phyloP scores from a whole-genome alignment of 2,888 invertebrate species.

The Eilema caniola region DNA sequence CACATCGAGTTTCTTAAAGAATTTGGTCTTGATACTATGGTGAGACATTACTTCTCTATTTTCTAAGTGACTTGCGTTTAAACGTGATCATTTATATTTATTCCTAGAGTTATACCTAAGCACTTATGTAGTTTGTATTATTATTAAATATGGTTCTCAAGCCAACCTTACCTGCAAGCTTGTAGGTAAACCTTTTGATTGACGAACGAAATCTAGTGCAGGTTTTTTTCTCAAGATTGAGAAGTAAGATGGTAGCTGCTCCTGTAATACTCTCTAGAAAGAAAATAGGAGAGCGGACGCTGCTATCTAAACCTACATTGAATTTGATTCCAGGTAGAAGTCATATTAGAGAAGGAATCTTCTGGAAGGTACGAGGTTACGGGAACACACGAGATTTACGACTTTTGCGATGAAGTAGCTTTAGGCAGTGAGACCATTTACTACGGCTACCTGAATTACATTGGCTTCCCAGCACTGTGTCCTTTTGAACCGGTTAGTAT shows the following conservation, averaged over 20 bases:
- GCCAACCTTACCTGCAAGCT: background rate
- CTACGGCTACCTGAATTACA: constrained; percentile 54
- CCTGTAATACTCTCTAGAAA: background rate
- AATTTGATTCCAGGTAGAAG: constrained; percentile 56
- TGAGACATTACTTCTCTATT: constrained; percentile 39
- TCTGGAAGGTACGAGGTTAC: constrained; percentile 59
- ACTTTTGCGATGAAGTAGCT: constrained; percentile 62
- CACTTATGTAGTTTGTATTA: background rate
- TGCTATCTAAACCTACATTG: too few relatives aligned
- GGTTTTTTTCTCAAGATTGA: too few relatives aligned
- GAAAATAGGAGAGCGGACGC: too few relatives aligned
- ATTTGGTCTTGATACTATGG: constrained; percentile 54
- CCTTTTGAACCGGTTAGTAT: constrained; percentile 68
- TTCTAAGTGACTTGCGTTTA: background rate
- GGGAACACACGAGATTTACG: constrained; percentile 61
- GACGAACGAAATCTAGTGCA: too few relatives aligned
- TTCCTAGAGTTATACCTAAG: background rate
- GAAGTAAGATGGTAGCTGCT: background rate
- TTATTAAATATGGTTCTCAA: background rate
- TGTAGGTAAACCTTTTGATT: background rate
- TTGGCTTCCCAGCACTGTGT: constrained; percentile 62
- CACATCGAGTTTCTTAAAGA: constrained; percentile 50
- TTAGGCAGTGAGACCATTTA: constrained; percentile 56
- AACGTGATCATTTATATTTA: background rate
- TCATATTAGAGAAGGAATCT: constrained; percentile 59